Percentiles rank a stretch among this genome's conserved stretches.
phyloP scores from a whole-genome alignment of 2,797 vertebrate species.

The Allobates femoralis region DNA sequence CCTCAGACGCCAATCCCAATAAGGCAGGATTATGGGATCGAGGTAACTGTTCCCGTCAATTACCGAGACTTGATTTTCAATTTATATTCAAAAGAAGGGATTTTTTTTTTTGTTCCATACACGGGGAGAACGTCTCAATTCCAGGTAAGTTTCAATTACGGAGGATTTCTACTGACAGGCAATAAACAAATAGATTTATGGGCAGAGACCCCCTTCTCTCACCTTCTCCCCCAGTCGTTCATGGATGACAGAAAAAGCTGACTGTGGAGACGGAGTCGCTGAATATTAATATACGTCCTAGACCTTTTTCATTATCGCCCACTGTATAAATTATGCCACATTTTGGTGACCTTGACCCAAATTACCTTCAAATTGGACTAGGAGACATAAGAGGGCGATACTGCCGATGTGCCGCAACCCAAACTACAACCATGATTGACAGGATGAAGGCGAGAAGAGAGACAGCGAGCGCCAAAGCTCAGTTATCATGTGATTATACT shows the following conservation, averaged over 20 bases:
- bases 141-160: slow-evolving; percentile 57
- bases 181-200: slow-evolving; percentile 63
- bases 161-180: slow-evolving; percentile 58
- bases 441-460: neutral
- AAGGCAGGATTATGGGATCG: slow-evolving; percentile 58
- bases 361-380: neutral
- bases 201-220: slow-evolving; percentile 3
- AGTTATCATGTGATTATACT: neutral
- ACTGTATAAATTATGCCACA: neutral
- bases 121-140: slow-evolving; percentile 55
- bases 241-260: slow-evolving; percentile 26
- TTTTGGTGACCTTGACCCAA: neutral
- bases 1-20: slow-evolving; percentile 58
- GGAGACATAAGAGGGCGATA: neutral
- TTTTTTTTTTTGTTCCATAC: slow-evolving; percentile 22
- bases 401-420: no score
- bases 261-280: neutral
- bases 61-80: slow-evolving; percentile 61
- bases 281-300: slow-evolving; percentile 19
- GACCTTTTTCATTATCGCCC: neutral
- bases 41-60: slow-evolving; percentile 60
- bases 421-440: neutral
- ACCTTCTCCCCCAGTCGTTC: neutral
- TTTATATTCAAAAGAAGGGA: slow-evolving; percentile 61
- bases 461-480: neutral